phyloP scores from a whole-genome alignment of 2,888 invertebrate species.

The Eutolmus rufibarbis region DNA sequence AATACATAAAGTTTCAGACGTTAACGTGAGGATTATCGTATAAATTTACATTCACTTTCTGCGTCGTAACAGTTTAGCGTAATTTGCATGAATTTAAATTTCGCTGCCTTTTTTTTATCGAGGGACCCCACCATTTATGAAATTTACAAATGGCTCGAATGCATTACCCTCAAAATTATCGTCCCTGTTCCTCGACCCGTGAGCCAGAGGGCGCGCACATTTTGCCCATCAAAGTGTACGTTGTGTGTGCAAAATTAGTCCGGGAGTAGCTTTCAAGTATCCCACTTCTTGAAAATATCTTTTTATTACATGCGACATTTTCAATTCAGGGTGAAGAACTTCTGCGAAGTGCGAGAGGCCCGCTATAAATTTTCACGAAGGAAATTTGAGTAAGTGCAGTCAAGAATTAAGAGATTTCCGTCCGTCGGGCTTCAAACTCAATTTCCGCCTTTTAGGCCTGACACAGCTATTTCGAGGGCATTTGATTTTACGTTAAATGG shows the following conservation, averaged over 20 bases:
- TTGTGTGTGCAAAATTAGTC: background rate
- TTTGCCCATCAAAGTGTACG: background rate
- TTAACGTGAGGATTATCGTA: background rate
- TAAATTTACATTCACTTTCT: background rate
- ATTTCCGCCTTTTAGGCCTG: background rate
- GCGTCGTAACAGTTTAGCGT: background rate
- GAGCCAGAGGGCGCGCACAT: background rate
- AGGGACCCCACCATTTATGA: background rate
- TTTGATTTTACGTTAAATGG: background rate
- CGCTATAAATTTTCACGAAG: background rate
- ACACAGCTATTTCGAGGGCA: background rate
- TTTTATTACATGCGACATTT: background rate
- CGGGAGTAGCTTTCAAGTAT: background rate
- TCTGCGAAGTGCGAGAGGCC: background rate
- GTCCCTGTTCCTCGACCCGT: background rate
- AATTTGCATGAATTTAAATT: background rate
- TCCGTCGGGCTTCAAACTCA: background rate
- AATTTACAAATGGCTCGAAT: background rate
- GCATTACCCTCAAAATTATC: background rate
- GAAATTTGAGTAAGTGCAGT: slow-evolving; percentile 1
- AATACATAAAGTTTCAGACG: background rate
- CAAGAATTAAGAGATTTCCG: background rate
- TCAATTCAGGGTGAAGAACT: background rate
- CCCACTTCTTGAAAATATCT: background rate
- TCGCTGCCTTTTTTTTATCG: background rate